These are phyloP conservation scores for Thinocorus orbignyianus DNA, from an alignment of 2,113 vertebrate species.

Conservation along the genomic window DNA sequence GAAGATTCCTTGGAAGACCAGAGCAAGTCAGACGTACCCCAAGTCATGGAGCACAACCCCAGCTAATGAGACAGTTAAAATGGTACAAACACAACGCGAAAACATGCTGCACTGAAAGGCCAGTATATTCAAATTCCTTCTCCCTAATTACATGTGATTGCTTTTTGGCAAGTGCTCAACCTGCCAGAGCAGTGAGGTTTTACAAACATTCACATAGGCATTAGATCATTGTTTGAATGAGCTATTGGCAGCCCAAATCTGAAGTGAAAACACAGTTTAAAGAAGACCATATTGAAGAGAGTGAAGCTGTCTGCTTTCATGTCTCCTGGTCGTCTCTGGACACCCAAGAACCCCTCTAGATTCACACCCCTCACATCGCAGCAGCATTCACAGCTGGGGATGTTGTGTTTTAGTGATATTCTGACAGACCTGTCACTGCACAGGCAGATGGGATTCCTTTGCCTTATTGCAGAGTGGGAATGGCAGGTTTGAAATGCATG, in stretches of 20 bases:
- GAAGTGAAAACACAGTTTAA: conserved; percentile 57
- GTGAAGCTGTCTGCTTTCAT: conserved; percentile 46
- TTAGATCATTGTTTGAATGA: conserved; percentile 70
- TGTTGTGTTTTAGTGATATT: neutral
- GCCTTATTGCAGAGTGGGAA: neutral
- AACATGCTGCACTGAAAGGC: conserved; percentile 26
- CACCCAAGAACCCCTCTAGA: neutral
- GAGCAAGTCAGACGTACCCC: neutral
- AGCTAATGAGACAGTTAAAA: neutral
- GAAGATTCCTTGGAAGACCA: neutral
- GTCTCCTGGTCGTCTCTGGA: neutral
- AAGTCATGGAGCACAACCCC: neutral
- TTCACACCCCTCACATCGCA: neutral
- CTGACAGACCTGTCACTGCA: neutral
- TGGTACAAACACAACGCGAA: conserved; percentile 44
- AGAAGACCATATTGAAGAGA: conserved; percentile 42
- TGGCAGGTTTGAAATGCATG: neutral
- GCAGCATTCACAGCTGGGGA: neutral
- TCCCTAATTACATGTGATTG: conserved; percentile 60
- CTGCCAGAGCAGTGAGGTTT: conserved; percentile 65
- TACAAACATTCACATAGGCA: conserved; percentile 65
- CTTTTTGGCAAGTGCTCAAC: conserved; percentile 49
- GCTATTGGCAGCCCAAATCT: conserved; percentile 48
- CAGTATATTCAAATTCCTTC: conserved; percentile 39
- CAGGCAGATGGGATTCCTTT: neutral